A percentile compares a stretch with the other conserved stretches of the same genome.
Conservation (phyloP, 2,888 invertebrate genomes). For the Cosmia trapezina region DNA sequence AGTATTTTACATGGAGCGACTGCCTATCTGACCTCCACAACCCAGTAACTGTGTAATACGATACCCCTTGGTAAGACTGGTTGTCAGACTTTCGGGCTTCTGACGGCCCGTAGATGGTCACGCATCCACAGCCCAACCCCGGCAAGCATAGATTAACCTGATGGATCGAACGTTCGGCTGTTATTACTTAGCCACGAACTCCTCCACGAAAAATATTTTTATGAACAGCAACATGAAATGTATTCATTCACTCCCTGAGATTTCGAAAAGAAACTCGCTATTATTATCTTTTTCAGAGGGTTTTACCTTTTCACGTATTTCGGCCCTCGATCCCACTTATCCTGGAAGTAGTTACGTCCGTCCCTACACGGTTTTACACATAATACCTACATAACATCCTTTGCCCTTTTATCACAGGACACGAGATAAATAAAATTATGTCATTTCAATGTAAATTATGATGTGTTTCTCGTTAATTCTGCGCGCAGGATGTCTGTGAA, state of each 20-base stretch:
- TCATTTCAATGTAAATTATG: slow-evolving; percentile 69
- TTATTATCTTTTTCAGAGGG: slow-evolving; percentile 50
- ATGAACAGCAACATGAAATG: slow-evolving; percentile 20
- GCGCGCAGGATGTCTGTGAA: slow-evolving; percentile 14
- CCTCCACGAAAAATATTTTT: slow-evolving; percentile 35
- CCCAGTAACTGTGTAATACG: no score
- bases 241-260: slow-evolving; percentile 45
- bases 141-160: no score
- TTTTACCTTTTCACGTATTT: slow-evolving; percentile 57
- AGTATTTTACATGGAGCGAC: no score
- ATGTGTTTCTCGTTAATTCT: slow-evolving; percentile 55
- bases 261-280: slow-evolving; percentile 42
- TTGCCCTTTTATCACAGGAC: slow-evolving; percentile 50
- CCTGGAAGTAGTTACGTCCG: slow-evolving; percentile 51
- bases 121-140: no score
- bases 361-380: slow-evolving; percentile 45
- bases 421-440: slow-evolving; percentile 64
- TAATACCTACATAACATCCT: slow-evolving; percentile 37
- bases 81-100: no score
- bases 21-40: no score
- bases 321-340: slow-evolving; percentile 52
- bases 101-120: no score
- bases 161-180: no score
- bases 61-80: no score
- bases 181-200: no score